phyloP scores from a whole-genome alignment of 1,140 invertebrate species.

The Drosophila auraria region DNA sequence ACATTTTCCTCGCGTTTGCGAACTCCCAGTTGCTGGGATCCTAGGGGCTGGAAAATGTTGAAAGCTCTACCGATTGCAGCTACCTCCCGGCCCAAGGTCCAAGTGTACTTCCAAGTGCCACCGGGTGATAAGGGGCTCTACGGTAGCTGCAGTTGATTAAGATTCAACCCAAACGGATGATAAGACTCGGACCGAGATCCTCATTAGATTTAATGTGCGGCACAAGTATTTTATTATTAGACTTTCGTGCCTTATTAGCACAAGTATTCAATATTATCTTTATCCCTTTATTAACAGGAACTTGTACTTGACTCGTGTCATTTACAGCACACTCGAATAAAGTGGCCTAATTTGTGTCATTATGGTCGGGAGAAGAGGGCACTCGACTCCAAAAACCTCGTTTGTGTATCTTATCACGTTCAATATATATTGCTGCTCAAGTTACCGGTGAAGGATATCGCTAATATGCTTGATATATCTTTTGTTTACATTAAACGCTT shows the following conservation, averaged over 20 bases:
- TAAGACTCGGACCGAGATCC: constrained; percentile 36
- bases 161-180: constrained; percentile 24
- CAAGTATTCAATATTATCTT: constrained; percentile 14
- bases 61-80: constrained; percentile 41
- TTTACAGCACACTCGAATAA: constrained; percentile 11
- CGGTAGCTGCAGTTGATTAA: constrained; percentile 30
- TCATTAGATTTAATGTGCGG: constrained; percentile 52
- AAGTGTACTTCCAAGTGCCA: constrained; percentile 23
- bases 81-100: constrained; percentile 45
- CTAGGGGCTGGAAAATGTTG: constrained; percentile 59
- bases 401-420: constrained; percentile 24
- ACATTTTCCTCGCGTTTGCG: constrained; percentile 34
- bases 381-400: constrained; percentile 9
- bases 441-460: constrained; percentile 27
- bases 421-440: constrained; percentile 6
- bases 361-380: constrained; percentile 15
- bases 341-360: constrained; percentile 31
- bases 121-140: constrained; percentile 42
- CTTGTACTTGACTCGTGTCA: constrained; percentile 22
- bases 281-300: neutral
- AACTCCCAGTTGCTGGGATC: constrained; percentile 49
- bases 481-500: constrained; percentile 25
- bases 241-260: constrained; percentile 24
- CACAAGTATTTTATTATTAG: constrained; percentile 58
- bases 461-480: constrained; percentile 22